Conservation (phyloP, 2,888 invertebrate genomes). For the Opisthograptis luteolata region DNA sequence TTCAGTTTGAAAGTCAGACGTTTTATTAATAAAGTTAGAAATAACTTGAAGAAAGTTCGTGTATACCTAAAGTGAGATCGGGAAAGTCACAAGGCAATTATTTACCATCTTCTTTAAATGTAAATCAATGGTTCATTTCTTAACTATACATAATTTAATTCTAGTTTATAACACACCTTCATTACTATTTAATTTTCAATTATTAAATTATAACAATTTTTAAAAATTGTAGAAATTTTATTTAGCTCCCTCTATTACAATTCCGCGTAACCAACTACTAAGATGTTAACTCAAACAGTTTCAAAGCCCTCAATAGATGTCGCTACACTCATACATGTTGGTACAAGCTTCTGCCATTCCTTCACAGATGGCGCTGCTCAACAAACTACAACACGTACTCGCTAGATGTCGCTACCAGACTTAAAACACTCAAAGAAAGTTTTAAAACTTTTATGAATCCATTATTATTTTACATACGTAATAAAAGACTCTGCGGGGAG, state of each 20-base stretch:
- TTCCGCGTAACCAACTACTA: not conserved
- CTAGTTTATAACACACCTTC: too few relatives aligned
- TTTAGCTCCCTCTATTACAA: constrained; percentile 3
- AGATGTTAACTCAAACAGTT: not conserved
- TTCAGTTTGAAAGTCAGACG: constrained; percentile 7
- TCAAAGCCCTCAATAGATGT: constrained; percentile 1
- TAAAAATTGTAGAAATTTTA: too few relatives aligned
- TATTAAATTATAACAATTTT: too few relatives aligned
- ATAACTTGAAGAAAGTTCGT: not conserved
- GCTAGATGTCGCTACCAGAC: constrained; percentile 60
- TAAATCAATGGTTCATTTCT: too few relatives aligned
- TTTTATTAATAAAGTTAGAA: constrained; percentile 1
- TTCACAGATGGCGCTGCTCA: constrained; percentile 55
- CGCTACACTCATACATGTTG: not conserved
- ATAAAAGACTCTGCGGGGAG: constrained; percentile 75
- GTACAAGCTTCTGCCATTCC: not conserved
- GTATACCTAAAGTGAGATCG: too few relatives aligned
- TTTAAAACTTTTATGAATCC: constrained; percentile 49
- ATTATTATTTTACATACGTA: constrained; percentile 76
- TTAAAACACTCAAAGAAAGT: constrained; percentile 58
- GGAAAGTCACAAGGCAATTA: too few relatives aligned
- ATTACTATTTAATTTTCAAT: too few relatives aligned
- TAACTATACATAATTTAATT: too few relatives aligned
- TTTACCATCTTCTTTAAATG: too few relatives aligned
- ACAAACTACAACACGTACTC: constrained; percentile 50